Base-by-base conservation (phyloP, 2,888 invertebrate genomes). In the Parelbella ahira region DNA sequence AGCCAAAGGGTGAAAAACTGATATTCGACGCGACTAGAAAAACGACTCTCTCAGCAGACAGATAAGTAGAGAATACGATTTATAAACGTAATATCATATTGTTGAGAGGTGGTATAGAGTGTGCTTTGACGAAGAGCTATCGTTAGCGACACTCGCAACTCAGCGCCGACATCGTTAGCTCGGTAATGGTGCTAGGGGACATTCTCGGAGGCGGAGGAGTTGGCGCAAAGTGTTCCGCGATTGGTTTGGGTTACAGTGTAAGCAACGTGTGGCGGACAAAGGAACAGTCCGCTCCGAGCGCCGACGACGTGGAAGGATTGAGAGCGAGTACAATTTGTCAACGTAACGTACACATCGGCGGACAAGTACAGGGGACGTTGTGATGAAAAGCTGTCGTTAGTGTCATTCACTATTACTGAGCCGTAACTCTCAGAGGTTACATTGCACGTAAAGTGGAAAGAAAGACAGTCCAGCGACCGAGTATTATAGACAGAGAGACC, bases 241-340 rank as follows among this genome's bases (percentile, higher is more conserved):
- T 68, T 64, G 68, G 70, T 76, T 68, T 67, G 51, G 63, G 67
- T 68, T 74, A 76, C 76, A 74, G 54, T 77, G 77, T 80, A 69
- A 57, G 66, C 57, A 72, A 77, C 74, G 56, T 75, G 73, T 75
- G 73, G 62, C 69, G 60, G 75, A 84, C 83, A 83, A 84, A 84
- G 82, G 77, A 27, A 27, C 9, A 27, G 15, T n/a, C n/a, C n/a
- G n/a, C n/a, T n/a, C n/a, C n/a, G n/a, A n/a, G n/a, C n/a, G n/a
- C n/a, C n/a, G n/a, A n/a, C n/a, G n/a, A n/a, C n/a, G n/a, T n/a
- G n/a, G n/a, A 36, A 21, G 21, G 8, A 36, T 6, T 9, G 6
- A 36, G 19, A 25, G 28, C 36, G 24, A 43, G 33, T 41, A 33
- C 27, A 27, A 41, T 28, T 41, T 33, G 27, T 33, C 27, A 33